Conservation (phyloP, 2,888 invertebrate genomes). For the Andrena flavipes region DNA sequence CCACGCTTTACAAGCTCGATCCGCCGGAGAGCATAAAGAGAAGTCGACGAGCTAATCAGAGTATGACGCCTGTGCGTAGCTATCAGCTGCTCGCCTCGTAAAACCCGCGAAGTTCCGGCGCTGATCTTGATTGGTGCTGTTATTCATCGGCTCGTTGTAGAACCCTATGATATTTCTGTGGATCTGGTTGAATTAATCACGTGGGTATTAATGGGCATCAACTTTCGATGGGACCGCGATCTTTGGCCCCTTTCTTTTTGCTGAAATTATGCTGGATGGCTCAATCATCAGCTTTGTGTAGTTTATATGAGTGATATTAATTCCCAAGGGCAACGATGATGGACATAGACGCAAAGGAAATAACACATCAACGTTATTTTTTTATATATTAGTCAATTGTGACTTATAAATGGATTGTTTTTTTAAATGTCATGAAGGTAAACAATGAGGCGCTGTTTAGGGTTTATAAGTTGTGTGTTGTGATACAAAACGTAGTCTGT, state of each 20-base stretch:
- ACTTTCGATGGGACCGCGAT: slow-evolving; percentile 15
- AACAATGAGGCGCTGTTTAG: neutral
- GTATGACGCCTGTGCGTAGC: slow-evolving; percentile 67
- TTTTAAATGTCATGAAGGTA: neutral
- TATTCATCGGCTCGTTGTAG: slow-evolving; percentile 12
- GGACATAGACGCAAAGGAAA: neutral
- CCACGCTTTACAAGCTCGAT: slow-evolving; percentile 15
- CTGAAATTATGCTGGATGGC: neutral
- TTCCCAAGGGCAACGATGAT: neutral
- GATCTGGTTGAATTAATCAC: slow-evolving; percentile 17
- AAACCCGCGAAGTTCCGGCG: slow-evolving; percentile 27
- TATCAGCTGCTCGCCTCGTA: neutral
- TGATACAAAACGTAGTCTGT: slow-evolving; percentile 18
- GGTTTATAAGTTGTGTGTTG: slow-evolving; percentile 17
- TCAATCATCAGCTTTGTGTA: neutral
- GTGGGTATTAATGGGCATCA: slow-evolving; percentile 7
- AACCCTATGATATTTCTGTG: slow-evolving; percentile 10
- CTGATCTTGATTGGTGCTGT: slow-evolving; percentile 27
- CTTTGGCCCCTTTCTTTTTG: neutral
- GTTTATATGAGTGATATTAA: neutral
- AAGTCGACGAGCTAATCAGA: slow-evolving; percentile 70
- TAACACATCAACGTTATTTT: neutral
- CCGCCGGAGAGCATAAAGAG: slow-evolving; percentile 35
- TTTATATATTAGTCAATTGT: neutral
- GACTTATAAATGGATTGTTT: too few species aligned